Evolutionary conservation across 2,888 invertebrate species (phyloP), one percentile per base, ranked within the genome.

Genomic region (Nomada fabriciana): DNA sequence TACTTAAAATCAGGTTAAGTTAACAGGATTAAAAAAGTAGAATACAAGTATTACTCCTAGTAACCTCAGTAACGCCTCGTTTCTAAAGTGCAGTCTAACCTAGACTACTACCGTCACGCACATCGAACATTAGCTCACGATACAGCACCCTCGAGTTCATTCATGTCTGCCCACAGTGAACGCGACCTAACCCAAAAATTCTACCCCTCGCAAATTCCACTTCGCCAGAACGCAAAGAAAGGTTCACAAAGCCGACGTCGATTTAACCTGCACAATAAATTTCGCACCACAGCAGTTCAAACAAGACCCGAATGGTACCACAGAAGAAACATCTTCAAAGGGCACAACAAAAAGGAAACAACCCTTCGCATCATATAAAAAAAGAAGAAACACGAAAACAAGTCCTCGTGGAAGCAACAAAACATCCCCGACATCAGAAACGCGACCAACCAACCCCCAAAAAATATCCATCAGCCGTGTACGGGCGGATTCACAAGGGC

Each of bases 401-500:
- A 29, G n/a, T 15, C n/a, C 25, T 61, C 47, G n/a, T 18, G 23
- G 36, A 20, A 9, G 65, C 18, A 73, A 65, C 52, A 29, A 76
- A 74, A 50, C 36, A 74, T 23, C 69, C 36, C 29, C 29, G 29
- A 15, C 18, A 11, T 57, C 20, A 57, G 64, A 42, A 65, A 43
- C 47, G 36, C 60, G 50, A 29, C 13, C 25, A n/a, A 42, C 53
- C 71, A 59, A 29, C 29, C 42, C 43, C 52, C 81, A 25, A 57
- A 79, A 72, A 36, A 7, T 63, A 65, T 65, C 25, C 64, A 52
- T 11, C 60, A 52, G 53, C 20, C 47, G 53, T 9, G 55, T 55
- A 63, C 55, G 36, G 10, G 13, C 15, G 60, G 18, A 69, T 60
- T 64, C 52, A 10, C 53, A 36, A 36, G 60, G 73, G 80, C 76